Evolutionary conservation across 1,140 invertebrate genomes (phyloP).

Genomic region (Eubasilissa regina): DNA sequence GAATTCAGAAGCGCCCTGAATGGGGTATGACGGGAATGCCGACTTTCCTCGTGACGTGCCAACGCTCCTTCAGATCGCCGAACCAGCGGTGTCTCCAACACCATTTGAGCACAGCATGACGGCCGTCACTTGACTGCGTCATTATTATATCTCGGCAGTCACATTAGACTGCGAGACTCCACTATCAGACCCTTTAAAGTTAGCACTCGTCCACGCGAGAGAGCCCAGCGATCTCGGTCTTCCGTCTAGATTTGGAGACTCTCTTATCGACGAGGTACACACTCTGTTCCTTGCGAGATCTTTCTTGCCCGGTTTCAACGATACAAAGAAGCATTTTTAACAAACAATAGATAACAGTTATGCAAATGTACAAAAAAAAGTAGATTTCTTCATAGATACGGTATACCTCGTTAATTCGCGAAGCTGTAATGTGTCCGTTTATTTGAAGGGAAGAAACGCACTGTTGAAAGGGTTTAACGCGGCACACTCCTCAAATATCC

Average conservation of each 20-base stretch:
- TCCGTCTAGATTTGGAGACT: constrained; percentile 43
- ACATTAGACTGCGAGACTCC: constrained; percentile 4
- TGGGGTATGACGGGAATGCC: not conserved
- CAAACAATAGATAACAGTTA: constrained; percentile 17
- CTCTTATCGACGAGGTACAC: constrained; percentile 20
- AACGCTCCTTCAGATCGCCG: constrained; percentile 33
- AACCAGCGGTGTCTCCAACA: constrained; percentile 45
- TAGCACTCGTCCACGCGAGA: not conserved
- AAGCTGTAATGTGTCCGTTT: not conserved
- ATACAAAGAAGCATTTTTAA: constrained; percentile 25
- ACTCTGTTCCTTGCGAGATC: constrained; percentile 4
- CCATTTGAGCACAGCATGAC: constrained; percentile 35
- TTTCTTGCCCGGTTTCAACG: constrained; percentile 22
- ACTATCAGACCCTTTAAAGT: not conserved
- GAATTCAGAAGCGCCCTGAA: not conserved
- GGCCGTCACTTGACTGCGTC: constrained; percentile 56
- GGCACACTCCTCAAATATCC: not conserved
- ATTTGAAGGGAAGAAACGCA: not conserved
- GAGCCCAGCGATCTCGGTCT: not conserved
- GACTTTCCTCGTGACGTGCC: constrained; percentile 15
- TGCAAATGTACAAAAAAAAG: constrained; percentile 13
- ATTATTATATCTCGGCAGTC: constrained; percentile 25
- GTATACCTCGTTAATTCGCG: constrained; percentile 3
- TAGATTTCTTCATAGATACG: not conserved
- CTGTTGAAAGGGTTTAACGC: constrained; percentile 1